Conservation (phyloP, 1,140 invertebrate genomes). For the Magallana angulata region DNA sequence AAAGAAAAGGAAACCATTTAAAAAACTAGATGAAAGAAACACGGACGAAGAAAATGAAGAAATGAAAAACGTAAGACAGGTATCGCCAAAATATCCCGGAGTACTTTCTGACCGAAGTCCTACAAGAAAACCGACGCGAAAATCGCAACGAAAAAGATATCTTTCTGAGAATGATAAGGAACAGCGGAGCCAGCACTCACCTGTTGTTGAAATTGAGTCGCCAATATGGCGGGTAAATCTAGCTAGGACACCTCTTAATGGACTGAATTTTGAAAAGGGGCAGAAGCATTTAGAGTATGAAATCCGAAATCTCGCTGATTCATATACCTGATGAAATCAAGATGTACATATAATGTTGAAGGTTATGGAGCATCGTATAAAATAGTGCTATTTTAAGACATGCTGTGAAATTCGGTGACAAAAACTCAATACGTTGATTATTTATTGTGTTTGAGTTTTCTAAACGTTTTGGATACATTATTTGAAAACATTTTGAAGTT, state of each 20-base stretch:
- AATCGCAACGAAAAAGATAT: conserved; percentile 37
- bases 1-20: background rate
- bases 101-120: conserved; percentile 36
- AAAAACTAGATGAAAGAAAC: conserved; percentile 18
- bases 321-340: background rate
- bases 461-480: no score
- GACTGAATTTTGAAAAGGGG: background rate
- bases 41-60: conserved; percentile 2
- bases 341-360: no score
- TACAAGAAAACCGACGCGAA: background rate
- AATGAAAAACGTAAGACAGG: background rate
- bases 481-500: no score
- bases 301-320: background rate
- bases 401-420: no score
- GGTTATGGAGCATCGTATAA: no score
- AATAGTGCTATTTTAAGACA: no score
- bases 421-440: no score
- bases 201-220: background rate
- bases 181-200: conserved; percentile 27
- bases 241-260: background rate
- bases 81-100: conserved; percentile 26
- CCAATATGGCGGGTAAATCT: background rate
- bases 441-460: no score
- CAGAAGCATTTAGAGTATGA: background rate
- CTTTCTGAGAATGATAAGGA: conserved; percentile 56